Base-by-base conservation (phyloP, 2,113 vertebrate species). In the Gadus macrocephalus region DNA sequence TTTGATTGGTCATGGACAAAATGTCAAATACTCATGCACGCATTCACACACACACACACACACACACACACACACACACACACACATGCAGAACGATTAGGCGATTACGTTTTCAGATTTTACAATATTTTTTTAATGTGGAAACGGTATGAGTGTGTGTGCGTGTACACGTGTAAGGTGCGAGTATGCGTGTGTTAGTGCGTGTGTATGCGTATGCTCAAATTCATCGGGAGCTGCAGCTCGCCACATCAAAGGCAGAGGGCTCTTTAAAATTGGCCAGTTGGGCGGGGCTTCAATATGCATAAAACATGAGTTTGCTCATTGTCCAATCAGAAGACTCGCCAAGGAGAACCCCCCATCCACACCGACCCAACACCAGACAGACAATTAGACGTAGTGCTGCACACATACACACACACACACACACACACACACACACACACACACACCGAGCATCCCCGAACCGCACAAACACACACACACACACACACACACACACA, bases 231-330 rank as follows among this genome's bases (percentile, higher is more conserved):
- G 42, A 25, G 14, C 62, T 19, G 17, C 59, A 12, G 3, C 5
- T 25, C 56, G 17, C 15, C 16, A 85, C 78, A 82, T 86, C 77
- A 88, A 81, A 87, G 81, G 69, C 20, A 22, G 70, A 74, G 9
- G 84, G 78, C 83, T 78, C 89, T 91, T 91, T 91, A 91, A 91
- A 88, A 88, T 80, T 22, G 64, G 25, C 70, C 3, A 79, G 17
- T 5, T 0, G 77, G 82, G 85, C 81, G 62, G 83, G 81, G 77
- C 56, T 62, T 27, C 12, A 71, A 49, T 49, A 87, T 87, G 78
- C 81, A 89, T 89, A 80, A 88, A 85, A 85, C 85, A 89, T 86
- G 88, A 89, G 78, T 86, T 79, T 80, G 80, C 74, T 87, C 81
- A 81, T 76, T 75, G 83, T 76, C 75, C 81, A 31, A 62, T 78